phyloP scores from a whole-genome alignment of 1,140 invertebrate genomes.

The Bilobella aurantiaca region DNA sequence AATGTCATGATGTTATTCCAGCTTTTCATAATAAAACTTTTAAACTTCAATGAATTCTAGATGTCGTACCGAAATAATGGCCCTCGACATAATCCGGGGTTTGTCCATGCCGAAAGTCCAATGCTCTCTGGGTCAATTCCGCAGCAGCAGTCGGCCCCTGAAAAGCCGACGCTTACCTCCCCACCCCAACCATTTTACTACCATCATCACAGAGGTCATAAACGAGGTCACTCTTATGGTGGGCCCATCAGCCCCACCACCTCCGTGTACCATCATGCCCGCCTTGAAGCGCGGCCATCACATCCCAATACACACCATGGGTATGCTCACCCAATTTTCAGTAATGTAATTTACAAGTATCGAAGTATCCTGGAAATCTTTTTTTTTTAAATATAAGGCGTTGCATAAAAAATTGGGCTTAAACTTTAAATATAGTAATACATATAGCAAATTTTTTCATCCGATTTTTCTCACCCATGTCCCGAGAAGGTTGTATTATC shows the following conservation, averaged over 20 bases:
- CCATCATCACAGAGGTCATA: conserved; percentile 31
- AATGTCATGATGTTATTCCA: too few species aligned
- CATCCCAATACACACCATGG: conserved; percentile 33
- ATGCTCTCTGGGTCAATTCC: background rate
- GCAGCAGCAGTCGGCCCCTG: background rate
- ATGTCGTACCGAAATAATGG: conserved; percentile 1
- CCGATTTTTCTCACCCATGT: too few species aligned
- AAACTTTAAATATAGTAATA: too few species aligned
- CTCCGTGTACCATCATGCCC: conserved; percentile 23
- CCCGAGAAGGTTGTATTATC: too few species aligned
- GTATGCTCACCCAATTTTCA: too few species aligned
- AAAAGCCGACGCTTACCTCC: background rate
- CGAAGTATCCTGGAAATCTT: too few species aligned
- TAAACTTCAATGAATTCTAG: too few species aligned
- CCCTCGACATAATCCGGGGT: background rate
- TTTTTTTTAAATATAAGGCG: too few species aligned
- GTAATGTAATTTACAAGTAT: too few species aligned
- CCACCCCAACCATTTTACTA: conserved; percentile 1
- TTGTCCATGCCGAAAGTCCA: background rate
- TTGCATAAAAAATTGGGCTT: too few species aligned
- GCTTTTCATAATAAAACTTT: too few species aligned
- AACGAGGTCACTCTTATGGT: conserved; percentile 33
- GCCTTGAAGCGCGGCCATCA: conserved; percentile 30
- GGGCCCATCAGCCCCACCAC: conserved; percentile 21
- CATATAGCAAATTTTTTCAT: too few species aligned